These are phyloP conservation scores for Phrynocephalus vlangalii DNA, from an alignment of 2,797 vertebrate species.

Conservation along the genomic window DNA sequence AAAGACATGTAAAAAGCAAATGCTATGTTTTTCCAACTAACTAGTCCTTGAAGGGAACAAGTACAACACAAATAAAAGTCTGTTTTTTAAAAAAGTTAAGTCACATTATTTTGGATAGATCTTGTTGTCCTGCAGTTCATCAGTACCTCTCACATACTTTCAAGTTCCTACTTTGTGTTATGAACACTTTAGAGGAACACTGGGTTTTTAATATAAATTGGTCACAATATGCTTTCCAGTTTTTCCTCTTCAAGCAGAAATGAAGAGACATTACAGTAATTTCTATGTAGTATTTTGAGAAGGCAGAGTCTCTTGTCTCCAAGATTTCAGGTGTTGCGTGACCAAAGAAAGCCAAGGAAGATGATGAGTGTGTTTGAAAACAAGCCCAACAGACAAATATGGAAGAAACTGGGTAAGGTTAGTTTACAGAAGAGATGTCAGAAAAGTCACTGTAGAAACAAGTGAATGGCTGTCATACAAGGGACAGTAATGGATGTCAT, in stretches of 20 bases:
- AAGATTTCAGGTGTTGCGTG: too few species aligned
- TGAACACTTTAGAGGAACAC: neutral
- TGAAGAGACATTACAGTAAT: too few species aligned
- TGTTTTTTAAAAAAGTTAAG: constrained; percentile 1
- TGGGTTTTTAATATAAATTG: rapidly evolving
- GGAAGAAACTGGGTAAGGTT: neutral
- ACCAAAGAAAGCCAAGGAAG: neutral
- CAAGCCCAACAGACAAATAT: neutral
- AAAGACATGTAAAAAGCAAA: constrained; percentile 64
- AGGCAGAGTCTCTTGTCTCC: neutral
- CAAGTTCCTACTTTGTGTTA: rapidly evolving
- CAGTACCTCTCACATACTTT: neutral
- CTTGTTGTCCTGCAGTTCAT: rapidly evolving
- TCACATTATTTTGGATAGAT: neutral
- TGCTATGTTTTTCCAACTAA: constrained; percentile 51
- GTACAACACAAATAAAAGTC: constrained; percentile 4
- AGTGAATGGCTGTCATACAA: neutral
- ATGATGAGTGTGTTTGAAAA: neutral
- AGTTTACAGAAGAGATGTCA: neutral
- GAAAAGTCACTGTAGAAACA: neutral
- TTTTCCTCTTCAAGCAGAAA: neutral
- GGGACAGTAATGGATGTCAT: neutral
- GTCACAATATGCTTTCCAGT: rapidly evolving
- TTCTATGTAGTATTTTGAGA: too few species aligned
- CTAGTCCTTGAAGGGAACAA: constrained; percentile 55